Evolutionary conservation across 2,113 vertebrate species (phyloP).

Genomic region (Trichechus manatus): DNA sequence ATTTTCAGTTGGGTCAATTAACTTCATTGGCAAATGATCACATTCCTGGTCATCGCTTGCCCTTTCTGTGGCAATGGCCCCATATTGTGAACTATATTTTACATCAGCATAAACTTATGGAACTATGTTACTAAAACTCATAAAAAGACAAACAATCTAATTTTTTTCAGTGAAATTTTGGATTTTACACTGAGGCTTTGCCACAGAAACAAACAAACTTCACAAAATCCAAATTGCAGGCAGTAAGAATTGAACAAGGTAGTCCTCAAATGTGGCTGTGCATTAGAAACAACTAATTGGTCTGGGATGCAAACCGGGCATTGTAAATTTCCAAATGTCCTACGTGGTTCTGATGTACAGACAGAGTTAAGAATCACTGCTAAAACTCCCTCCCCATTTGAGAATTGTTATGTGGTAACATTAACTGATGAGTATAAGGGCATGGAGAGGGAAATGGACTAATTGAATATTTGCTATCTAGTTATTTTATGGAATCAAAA

Average conservation of each 20-base stretch:
- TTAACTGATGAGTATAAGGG: not conserved
- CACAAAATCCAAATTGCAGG: not conserved
- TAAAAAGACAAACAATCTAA: not conserved
- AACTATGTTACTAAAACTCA: not conserved
- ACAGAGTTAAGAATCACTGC: not conserved
- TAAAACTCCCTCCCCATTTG: not conserved
- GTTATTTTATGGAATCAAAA: not conserved
- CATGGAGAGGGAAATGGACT: not conserved
- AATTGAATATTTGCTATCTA: not conserved
- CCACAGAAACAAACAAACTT: slow-evolving; percentile 9
- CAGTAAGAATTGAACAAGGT: not conserved
- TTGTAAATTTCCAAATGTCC: not conserved
- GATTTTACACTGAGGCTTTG: not conserved
- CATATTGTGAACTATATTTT: not conserved
- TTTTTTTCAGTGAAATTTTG: not conserved
- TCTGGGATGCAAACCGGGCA: not conserved
- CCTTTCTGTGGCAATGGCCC: not conserved
- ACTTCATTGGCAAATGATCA: not conserved
- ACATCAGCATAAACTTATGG: not conserved
- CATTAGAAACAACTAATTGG: not conserved
- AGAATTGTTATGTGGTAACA: not conserved
- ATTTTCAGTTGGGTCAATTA: not conserved
- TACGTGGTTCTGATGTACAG: not conserved
- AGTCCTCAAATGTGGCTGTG: not conserved
- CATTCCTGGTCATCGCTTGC: not conserved